phyloP scores from a whole-genome alignment of 2,113 vertebrate species.

The Trichomycterus rosablanca region DNA sequence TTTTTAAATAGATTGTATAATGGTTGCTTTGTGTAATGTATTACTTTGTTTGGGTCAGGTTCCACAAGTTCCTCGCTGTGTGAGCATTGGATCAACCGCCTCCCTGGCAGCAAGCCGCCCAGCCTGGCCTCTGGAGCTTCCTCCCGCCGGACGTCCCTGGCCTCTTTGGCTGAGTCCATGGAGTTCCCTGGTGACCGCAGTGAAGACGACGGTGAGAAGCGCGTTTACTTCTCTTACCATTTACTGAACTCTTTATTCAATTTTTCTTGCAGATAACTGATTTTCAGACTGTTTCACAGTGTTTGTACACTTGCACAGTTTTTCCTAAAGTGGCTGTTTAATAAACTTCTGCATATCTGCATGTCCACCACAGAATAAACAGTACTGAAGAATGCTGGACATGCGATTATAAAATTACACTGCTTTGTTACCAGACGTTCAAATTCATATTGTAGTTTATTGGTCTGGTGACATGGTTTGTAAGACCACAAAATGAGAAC shows the following conservation, averaged over 20 bases:
- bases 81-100: slow-evolving; percentile 94
- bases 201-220: slow-evolving; percentile 87
- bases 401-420: too few species aligned
- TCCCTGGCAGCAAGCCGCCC: slow-evolving; percentile 88
- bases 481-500: too few species aligned
- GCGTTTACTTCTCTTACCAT: background rate
- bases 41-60: slow-evolving; percentile 63
- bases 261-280: background rate
- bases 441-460: too few species aligned
- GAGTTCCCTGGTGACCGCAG: slow-evolving; percentile 84
- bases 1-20: too few species aligned
- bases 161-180: slow-evolving; percentile 87
- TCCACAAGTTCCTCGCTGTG: slow-evolving; percentile 96
- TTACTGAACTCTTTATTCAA: background rate
- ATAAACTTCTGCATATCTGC: too few species aligned
- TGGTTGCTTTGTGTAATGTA: background rate
- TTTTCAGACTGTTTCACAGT: background rate
- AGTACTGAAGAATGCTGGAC: too few species aligned
- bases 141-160: slow-evolving; percentile 88
- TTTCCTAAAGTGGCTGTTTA: too few species aligned
- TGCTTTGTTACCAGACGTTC: too few species aligned
- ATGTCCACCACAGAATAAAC: too few species aligned
- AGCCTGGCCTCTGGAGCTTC: slow-evolving; percentile 91
- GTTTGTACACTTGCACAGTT: too few species aligned
- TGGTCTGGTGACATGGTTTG: too few species aligned